A percentile compares a stretch with the other conserved stretches of the same genome.
These are phyloP conservation scores for Drosophila orosa DNA, from an alignment of 1,140 invertebrate species.

Conservation along the genomic window DNA sequence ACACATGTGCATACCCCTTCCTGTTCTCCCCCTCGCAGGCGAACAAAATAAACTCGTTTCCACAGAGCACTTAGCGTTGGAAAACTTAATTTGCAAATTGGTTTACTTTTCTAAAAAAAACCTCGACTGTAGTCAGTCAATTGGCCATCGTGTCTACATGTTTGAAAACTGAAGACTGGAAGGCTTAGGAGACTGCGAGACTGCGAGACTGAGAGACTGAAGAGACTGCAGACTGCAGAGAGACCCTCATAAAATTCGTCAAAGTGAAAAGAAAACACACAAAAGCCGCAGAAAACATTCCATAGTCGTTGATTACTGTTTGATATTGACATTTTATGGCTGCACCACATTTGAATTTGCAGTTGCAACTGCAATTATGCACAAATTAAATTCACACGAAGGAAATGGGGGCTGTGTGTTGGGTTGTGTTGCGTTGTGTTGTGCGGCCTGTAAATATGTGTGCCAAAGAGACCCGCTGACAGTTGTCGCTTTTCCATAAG, in stretches of 20 bases:
- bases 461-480: constrained; percentile 54
- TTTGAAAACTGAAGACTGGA: constrained; percentile 13
- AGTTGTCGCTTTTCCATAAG: constrained; percentile 44
- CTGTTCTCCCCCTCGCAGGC: neutral
- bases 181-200: neutral
- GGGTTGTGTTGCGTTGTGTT: too few species aligned
- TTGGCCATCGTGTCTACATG: constrained; percentile 46
- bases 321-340: constrained; percentile 78
- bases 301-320: constrained; percentile 56
- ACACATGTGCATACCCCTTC: constrained; percentile 8
- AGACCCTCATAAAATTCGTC: constrained; percentile 36
- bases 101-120: constrained; percentile 51
- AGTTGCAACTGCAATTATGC: constrained; percentile 70
- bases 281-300: constrained; percentile 44
- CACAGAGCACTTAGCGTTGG: constrained; percentile 40
- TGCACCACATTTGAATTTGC: constrained; percentile 28
- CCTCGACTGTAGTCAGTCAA: constrained; percentile 29
- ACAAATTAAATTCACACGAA: constrained; percentile 78
- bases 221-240: constrained; percentile 13
- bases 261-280: constrained; percentile 47
- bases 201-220: neutral
- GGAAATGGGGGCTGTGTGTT: constrained; percentile 12
- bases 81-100: constrained; percentile 77
- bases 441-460: constrained; percentile 60
- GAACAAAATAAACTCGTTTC: constrained; percentile 44